Evolutionary conservation across 2,888 invertebrate genomes (phyloP).

Genomic region (Microctonus hyperodae): DNA sequence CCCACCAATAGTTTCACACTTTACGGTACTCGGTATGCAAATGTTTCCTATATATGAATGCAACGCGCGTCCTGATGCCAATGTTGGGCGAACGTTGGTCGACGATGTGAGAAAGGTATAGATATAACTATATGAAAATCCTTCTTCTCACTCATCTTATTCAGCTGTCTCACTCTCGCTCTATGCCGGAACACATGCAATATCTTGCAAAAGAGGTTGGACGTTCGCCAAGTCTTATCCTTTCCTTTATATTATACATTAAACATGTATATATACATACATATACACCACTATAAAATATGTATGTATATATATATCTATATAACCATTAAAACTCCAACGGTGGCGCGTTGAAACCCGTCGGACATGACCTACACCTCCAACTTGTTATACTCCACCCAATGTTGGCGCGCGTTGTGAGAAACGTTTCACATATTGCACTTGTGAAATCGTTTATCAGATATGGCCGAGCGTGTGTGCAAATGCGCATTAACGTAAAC

Average conservation of each 20-base stretch:
- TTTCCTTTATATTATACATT: slow-evolving; percentile 33
- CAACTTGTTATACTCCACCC: slow-evolving; percentile 25
- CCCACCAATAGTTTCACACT: slow-evolving; percentile 58
- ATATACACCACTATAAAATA: no score
- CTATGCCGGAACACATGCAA: slow-evolving; percentile 30
- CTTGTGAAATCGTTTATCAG: slow-evolving; percentile 12
- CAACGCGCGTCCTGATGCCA: not conserved
- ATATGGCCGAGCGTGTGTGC: not conserved
- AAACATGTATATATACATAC: not conserved
- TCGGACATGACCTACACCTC: slow-evolving; percentile 34
- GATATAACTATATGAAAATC: not conserved
- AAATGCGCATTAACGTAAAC: slow-evolving; percentile 6
- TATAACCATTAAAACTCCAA: not conserved
- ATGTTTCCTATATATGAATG: slow-evolving; percentile 40
- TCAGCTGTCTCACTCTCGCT: not conserved
- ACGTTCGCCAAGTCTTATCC: slow-evolving; percentile 33
- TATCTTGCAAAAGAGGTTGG: slow-evolving; percentile 32
- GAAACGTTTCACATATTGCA: slow-evolving; percentile 30
- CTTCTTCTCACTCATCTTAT: not conserved
- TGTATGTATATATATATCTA: not conserved
- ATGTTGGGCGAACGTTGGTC: not conserved
- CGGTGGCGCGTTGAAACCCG: slow-evolving; percentile 29
- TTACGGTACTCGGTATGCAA: slow-evolving; percentile 58
- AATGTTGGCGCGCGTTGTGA: slow-evolving; percentile 17
- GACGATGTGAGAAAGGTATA: not conserved